Evolutionary conservation across 2,113 vertebrate species (phyloP).

Genomic region (Furnarius figulus): DNA sequence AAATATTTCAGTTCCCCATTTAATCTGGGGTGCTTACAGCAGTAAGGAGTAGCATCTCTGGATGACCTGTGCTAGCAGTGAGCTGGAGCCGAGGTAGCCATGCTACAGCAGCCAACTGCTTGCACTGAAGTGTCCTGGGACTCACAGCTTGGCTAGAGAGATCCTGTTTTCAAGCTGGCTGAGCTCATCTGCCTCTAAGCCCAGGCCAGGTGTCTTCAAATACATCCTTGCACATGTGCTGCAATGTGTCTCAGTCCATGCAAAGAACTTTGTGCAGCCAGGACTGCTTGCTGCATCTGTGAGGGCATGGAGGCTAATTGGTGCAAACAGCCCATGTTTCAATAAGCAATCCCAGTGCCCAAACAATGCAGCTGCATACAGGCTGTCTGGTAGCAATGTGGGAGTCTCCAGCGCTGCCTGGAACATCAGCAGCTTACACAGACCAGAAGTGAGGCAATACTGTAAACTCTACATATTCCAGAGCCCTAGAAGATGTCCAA

Average conservation of each 20-base stretch:
- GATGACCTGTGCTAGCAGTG: background rate
- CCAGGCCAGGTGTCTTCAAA: background rate
- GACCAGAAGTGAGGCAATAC: background rate
- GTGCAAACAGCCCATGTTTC: background rate
- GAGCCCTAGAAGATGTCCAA: background rate
- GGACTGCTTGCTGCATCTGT: background rate
- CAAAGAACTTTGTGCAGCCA: background rate
- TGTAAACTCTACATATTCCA: background rate
- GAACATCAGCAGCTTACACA: background rate
- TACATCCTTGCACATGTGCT: background rate
- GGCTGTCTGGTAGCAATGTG: background rate
- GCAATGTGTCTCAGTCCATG: background rate
- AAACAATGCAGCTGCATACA: accelerated
- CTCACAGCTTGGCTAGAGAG: background rate
- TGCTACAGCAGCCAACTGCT: background rate
- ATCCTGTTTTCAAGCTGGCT: background rate
- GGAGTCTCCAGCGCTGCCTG: background rate
- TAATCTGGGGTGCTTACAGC: background rate
- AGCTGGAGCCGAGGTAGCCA: background rate
- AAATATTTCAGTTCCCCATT: background rate
- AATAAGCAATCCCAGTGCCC: background rate
- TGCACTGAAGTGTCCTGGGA: background rate
- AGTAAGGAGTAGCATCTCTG: background rate
- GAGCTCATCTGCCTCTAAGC: background rate
- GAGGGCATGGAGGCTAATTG: accelerated